Base-by-base conservation (phyloP, 1,140 invertebrate genomes). In the Caerostris darwini region DNA sequence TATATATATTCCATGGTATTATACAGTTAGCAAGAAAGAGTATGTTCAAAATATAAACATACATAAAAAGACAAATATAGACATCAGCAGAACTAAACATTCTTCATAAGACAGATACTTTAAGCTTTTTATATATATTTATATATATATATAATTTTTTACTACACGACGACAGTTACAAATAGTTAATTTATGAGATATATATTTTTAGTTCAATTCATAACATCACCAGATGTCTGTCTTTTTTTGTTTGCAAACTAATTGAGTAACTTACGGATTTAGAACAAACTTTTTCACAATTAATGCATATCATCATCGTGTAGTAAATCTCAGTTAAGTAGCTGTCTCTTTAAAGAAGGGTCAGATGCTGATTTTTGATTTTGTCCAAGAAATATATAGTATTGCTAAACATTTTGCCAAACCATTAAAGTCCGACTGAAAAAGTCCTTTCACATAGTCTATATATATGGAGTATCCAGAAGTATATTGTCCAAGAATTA, bases 41-140 rank as follows among this genome's bases (percentile, higher is more conserved):
- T 90, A 87, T 64, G 56, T 87, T 83, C 82, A 83, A 83, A 83
- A 19, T 83, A 88, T 88, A 88, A 88, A 88, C 61, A 88, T 54
- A 88, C 86, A 88, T 64, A 88, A 88, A 83, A 88, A 88, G 58
- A 88, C 86, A 64, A 88, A 61, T 88, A 85, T 85, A 88, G 86
- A 88, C 59, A 88, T 50, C 86, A 88, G 86, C 61, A 88, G 53
- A 19, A 64, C 61, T 64, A 67, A 53, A 57, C 61, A 64, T 88
- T 88, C 86, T 88, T 88, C 64, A 88, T 64, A 88, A 88, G 86
- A 88, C 86, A 88, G 86, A 88, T 88, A 88, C 83, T 58, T 85
- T 59, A 77, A 77, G 71, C 71, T 12, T 85, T 34, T 57, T 58
- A n/a, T 81, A n/a, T 85, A 34, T 34, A 34, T 34, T 34, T 34